These are phyloP conservation scores for Pomatorhinus ruficollis DNA, from an alignment of 2,113 vertebrate genomes.

Conservation along the genomic window DNA sequence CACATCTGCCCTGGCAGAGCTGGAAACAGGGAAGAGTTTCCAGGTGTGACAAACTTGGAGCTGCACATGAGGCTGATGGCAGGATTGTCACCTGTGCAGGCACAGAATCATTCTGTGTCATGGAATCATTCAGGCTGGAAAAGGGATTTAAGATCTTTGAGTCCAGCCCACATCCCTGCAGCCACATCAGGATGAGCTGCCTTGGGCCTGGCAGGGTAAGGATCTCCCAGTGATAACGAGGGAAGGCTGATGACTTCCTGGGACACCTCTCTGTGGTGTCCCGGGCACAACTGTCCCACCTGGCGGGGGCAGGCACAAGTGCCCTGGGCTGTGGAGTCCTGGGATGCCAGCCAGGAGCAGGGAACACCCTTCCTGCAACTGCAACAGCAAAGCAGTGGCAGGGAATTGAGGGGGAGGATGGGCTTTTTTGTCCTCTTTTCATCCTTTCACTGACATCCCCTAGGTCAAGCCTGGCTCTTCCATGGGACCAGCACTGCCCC, in stretches of 20 bases:
- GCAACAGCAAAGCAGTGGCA: neutral
- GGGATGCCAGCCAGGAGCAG: neutral
- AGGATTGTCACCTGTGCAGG: neutral
- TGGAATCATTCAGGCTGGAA: neutral
- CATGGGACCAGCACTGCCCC: fast-evolving
- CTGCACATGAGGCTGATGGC: neutral
- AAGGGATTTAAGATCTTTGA: neutral
- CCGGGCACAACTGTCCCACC: neutral
- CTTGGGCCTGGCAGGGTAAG: neutral
- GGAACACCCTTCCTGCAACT: neutral
- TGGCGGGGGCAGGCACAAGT: fast-evolving
- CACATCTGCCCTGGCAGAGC: neutral
- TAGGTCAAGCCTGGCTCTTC: neutral
- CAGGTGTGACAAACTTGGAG: neutral
- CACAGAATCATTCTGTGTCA: neutral
- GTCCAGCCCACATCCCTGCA: neutral
- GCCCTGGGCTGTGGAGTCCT: fast-evolving
- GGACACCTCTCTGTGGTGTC: fast-evolving
- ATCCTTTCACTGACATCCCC: neutral
- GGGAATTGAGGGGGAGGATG: neutral
- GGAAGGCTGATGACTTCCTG: neutral
- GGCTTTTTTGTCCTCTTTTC: neutral
- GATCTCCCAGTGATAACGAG: neutral
- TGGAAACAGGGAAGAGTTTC: neutral
- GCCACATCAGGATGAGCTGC: neutral